Evolutionary conservation across 2,888 invertebrate species (phyloP).

Genomic region (Xanthorhoe spadicearia): DNA sequence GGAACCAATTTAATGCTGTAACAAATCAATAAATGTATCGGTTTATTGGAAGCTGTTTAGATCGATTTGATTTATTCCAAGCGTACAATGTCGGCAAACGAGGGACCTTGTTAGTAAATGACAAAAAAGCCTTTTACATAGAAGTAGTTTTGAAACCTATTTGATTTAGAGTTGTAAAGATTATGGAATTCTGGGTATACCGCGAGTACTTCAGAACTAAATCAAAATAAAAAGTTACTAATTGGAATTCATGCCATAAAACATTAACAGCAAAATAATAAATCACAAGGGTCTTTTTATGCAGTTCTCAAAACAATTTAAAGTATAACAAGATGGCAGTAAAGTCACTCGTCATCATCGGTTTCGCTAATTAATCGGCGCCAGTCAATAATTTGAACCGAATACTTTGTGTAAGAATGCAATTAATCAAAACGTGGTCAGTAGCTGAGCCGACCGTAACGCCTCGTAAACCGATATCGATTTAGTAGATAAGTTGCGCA

Average conservation of each 20-base stretch:
- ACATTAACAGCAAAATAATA: constrained; percentile 55
- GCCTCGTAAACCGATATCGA: constrained; percentile 84
- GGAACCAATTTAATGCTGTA: constrained; percentile 84
- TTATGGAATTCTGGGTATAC: neutral
- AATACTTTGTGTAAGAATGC: constrained; percentile 69
- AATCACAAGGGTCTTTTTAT: constrained; percentile 62
- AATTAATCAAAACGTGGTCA: constrained; percentile 84
- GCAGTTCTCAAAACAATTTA: constrained; percentile 61
- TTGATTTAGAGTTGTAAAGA: neutral
- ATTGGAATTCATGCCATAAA: constrained; percentile 47
- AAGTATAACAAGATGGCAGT: constrained; percentile 59
- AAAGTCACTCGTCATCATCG: constrained; percentile 71
- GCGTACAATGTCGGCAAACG: constrained; percentile 72
- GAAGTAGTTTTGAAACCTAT: constrained; percentile 24
- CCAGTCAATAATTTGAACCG: constrained; percentile 70
- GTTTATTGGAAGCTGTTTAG: constrained; percentile 83
- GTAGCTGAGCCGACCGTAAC: constrained; percentile 81
- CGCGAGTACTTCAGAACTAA: constrained; percentile 18
- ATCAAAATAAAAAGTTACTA: constrained; percentile 32
- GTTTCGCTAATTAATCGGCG: constrained; percentile 82
- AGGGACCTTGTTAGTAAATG: constrained; percentile 82
- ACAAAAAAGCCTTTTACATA: constrained; percentile 58
- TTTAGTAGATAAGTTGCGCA: constrained; percentile 83
- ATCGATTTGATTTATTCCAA: constrained; percentile 82
- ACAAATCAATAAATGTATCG: constrained; percentile 85